Conservation (phyloP, 2,113 vertebrate species). For the Oryzias curvinotus region DNA sequence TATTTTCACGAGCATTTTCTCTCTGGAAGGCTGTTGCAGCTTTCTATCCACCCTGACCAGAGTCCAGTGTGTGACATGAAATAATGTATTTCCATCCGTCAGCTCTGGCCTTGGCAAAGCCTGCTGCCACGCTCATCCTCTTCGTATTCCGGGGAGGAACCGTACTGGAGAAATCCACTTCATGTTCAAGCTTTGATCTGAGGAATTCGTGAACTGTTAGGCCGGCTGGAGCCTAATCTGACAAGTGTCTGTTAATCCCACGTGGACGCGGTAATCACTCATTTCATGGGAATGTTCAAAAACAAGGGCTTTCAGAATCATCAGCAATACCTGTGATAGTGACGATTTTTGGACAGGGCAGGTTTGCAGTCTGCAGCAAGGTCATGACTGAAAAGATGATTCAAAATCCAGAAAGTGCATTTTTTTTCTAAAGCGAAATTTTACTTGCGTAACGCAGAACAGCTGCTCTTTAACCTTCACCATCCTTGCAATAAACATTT, state of each 20-base stretch:
- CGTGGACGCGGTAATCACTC: slow-evolving; percentile 42
- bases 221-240: slow-evolving; percentile 50
- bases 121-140: slow-evolving; percentile 15
- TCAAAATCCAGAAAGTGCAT: too few relatives aligned
- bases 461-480: too few relatives aligned
- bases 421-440: too few relatives aligned
- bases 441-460: too few relatives aligned
- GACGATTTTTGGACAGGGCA: not conserved
- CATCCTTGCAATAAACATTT: too few relatives aligned
- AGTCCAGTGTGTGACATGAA: slow-evolving; percentile 15
- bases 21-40: not conserved
- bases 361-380: too few relatives aligned
- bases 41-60: slow-evolving; percentile 16
- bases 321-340: not conserved
- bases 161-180: slow-evolving; percentile 40
- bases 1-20: too few relatives aligned
- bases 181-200: slow-evolving; percentile 63
- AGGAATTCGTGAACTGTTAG: slow-evolving; percentile 47
- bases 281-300: slow-evolving; percentile 22
- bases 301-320: slow-evolving; percentile 1
- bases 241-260: slow-evolving; percentile 66
- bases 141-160: slow-evolving; percentile 41
- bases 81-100: slow-evolving; percentile 14
- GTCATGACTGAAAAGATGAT: too few relatives aligned
- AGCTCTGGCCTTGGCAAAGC: slow-evolving; percentile 4